Percentiles rank a stretch among this genome's conserved stretches.
These are phyloP conservation scores for Aproaerema taeniolella DNA, from an alignment of 2,888 invertebrate genomes.

Conservation along the genomic window DNA sequence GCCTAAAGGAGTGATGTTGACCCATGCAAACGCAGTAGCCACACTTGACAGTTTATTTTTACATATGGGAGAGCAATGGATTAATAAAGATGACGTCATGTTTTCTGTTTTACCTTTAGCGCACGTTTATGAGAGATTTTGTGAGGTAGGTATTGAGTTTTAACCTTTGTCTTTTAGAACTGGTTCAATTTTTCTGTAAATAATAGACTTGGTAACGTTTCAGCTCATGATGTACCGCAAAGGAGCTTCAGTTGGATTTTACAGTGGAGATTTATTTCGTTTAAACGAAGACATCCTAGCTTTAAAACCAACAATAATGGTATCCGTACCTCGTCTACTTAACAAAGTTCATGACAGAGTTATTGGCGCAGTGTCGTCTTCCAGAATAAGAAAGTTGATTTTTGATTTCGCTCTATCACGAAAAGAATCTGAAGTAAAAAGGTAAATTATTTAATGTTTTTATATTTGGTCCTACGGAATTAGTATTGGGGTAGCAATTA, in stretches of 20 bases:
- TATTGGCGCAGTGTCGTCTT: not conserved
- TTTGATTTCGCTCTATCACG: not conserved
- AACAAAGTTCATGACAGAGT: not conserved
- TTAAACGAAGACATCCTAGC: not conserved
- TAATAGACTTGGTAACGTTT: not conserved
- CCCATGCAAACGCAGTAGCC: slow-evolving; percentile 86
- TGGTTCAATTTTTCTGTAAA: no score
- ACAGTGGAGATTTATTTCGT: not conserved
- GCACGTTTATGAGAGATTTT: slow-evolving; percentile 97
- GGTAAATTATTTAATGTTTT: not conserved
- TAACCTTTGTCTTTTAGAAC: no score
- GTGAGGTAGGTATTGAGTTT: slow-evolving; percentile 79
- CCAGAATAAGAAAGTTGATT: not conserved
- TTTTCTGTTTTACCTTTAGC: slow-evolving; percentile 91
- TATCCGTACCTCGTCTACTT: not conserved
- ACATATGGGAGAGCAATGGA: not conserved
- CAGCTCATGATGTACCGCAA: not conserved
- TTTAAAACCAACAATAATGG: not conserved
- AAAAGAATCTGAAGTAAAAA: not conserved
- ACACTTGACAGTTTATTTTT: not conserved
- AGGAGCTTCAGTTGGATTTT: not conserved
- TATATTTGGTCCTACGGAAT: no score
- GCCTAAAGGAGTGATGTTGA: slow-evolving; percentile 98
- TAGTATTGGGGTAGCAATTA: no score
- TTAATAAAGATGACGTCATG: not conserved